Evolutionary conservation across 1,140 invertebrate species (phyloP).

Genomic region (Panulirus ornatus): DNA sequence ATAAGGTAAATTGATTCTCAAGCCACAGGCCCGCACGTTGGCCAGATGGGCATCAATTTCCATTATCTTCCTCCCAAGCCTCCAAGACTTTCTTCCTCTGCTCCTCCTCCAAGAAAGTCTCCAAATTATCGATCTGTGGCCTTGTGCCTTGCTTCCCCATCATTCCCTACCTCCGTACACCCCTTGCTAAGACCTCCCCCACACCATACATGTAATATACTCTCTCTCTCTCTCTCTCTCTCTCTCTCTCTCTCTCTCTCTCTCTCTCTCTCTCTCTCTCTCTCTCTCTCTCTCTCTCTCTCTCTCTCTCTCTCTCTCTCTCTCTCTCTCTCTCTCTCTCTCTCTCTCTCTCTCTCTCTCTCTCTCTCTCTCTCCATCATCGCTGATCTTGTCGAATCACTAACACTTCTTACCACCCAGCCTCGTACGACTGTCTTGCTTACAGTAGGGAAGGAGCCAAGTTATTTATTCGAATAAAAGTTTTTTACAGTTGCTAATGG

Average conservation of each 20-base stretch:
- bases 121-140: too few species aligned
- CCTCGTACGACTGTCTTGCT: too few species aligned
- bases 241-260: slow-evolving; percentile 7
- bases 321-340: slow-evolving; percentile 7
- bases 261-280: slow-evolving; percentile 7
- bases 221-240: slow-evolving; percentile 7
- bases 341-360: slow-evolving; percentile 7
- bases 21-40: too few species aligned
- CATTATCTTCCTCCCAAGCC: not conserved
- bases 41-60: not conserved
- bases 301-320: slow-evolving; percentile 7
- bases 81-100: not conserved
- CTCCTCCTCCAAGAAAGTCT: too few species aligned
- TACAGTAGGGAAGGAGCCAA: too few species aligned
- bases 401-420: too few species aligned
- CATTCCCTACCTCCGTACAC: not conserved
- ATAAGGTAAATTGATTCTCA: too few species aligned
- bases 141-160: not conserved
- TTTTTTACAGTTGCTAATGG: too few species aligned
- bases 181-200: not conserved
- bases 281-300: slow-evolving; percentile 7
- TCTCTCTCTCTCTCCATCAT: not conserved
- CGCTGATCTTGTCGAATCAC: too few species aligned
- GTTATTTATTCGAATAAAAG: too few species aligned
- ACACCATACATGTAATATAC: not conserved